Evolutionary conservation across 2,888 invertebrate genomes (phyloP).

Genomic region (Xestia xanthographa): DNA sequence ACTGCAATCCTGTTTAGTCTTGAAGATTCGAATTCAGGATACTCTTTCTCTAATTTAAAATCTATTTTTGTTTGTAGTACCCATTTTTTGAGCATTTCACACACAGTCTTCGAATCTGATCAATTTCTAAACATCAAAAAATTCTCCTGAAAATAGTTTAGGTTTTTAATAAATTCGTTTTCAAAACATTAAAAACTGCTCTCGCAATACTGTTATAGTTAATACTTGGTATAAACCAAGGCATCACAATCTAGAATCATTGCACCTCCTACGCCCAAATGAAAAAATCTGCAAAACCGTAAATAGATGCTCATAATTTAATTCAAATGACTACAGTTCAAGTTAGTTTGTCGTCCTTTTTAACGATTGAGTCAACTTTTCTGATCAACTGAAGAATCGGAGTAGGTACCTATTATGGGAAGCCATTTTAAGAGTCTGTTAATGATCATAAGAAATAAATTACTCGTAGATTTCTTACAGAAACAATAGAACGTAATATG

Average conservation of each 20-base stretch:
- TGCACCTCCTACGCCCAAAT: neutral
- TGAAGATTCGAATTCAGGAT: neutral
- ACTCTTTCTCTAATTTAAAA: neutral
- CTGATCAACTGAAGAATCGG: conserved; percentile 11
- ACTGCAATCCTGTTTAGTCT: neutral
- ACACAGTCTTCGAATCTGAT: neutral
- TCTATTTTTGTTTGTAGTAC: neutral
- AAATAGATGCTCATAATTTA: neutral
- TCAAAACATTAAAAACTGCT: neutral
- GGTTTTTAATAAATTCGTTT: neutral
- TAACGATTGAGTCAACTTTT: conserved; percentile 12
- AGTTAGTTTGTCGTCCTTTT: conserved; percentile 11
- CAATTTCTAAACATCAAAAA: neutral
- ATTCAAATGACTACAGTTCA: neutral
- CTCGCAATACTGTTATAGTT: neutral
- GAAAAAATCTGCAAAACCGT: neutral
- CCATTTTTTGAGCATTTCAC: neutral
- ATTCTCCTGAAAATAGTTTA: neutral
- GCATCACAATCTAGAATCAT: neutral
- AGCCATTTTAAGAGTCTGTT: neutral
- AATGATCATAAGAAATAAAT: neutral
- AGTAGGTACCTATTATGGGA: too few species aligned
- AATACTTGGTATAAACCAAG: too few species aligned
- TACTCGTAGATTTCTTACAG: neutral
- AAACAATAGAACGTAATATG: neutral